A percentile compares a stretch with the other conserved stretches of the same genome.
Evolutionary conservation across 2,888 invertebrate species (phyloP).

Genomic region (Dichetophora obliterata): DNA sequence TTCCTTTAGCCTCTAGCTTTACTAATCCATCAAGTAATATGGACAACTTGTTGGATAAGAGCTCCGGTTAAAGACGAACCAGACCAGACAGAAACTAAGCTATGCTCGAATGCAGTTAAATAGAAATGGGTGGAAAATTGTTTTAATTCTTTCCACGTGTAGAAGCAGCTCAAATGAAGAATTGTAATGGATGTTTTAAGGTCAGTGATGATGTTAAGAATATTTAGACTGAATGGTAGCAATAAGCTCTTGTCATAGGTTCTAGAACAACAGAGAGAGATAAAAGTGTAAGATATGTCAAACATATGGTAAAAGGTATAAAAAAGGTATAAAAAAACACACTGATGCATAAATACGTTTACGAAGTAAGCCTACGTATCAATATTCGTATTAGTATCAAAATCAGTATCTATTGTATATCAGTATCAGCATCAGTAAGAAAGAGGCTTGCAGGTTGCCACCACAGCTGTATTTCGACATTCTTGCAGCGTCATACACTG

Average conservation of each 20-base stretch:
- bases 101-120: conserved; percentile 23
- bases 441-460: too few relatives aligned
- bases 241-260: not conserved
- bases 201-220: conserved; percentile 20
- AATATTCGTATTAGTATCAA: too few relatives aligned
- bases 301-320: not conserved
- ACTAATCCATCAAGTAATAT: conserved; percentile 25
- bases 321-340: not conserved
- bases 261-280: not conserved
- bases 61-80: too few relatives aligned
- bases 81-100: not conserved
- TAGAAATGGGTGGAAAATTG: conserved; percentile 38
- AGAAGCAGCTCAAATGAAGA: conserved; percentile 28
- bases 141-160: conserved; percentile 38
- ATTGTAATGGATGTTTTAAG: conserved; percentile 23
- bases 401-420: too few relatives aligned
- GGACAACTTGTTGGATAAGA: not conserved
- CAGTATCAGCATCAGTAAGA: too few relatives aligned
- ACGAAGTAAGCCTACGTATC: too few relatives aligned
- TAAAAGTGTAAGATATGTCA: not conserved
- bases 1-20: not conserved
- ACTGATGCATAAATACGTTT: too few relatives aligned
- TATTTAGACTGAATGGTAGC: not conserved
- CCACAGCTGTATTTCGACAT: too few relatives aligned
- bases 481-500: too few relatives aligned